These are phyloP conservation scores for Lasioglossum marginatum DNA, from an alignment of 2,888 invertebrate species.

Conservation along the genomic window DNA sequence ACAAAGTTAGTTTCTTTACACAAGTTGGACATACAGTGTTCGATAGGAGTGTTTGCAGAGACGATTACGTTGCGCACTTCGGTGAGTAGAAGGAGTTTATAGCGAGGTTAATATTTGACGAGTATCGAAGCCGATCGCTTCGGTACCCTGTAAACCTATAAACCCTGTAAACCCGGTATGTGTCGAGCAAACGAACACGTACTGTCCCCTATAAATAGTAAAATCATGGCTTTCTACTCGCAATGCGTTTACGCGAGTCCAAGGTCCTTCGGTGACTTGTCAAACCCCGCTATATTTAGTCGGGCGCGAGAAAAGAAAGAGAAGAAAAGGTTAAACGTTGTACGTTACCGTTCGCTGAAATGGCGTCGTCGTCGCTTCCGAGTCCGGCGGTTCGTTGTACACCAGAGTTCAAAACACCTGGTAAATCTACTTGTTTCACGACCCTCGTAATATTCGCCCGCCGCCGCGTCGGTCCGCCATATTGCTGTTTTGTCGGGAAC, in stretches of 20 bases:
- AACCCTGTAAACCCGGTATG: background rate
- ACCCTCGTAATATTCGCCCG: conserved; percentile 26
- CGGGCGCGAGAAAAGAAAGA: background rate
- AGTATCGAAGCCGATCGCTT: background rate
- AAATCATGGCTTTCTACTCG: background rate
- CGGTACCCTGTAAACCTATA: background rate
- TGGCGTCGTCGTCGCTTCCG: background rate
- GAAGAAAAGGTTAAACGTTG: background rate
- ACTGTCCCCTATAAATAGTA: background rate
- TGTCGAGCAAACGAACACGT: background rate
- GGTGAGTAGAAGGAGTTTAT: background rate
- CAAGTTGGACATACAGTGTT: background rate
- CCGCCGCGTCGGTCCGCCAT: background rate
- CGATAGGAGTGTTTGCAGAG: background rate
- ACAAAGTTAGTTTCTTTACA: background rate
- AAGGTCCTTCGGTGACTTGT: background rate
- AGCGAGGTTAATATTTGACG: background rate
- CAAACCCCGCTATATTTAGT: background rate
- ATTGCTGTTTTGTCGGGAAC: conserved; percentile 29
- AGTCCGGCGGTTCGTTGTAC: conserved; percentile 25
- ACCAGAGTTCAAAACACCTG: conserved; percentile 29
- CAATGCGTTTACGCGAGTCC: background rate
- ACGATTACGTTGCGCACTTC: background rate
- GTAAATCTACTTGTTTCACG: conserved; percentile 38
- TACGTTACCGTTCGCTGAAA: conserved; percentile 6